Evolutionary conservation across 2,797 vertebrate genomes (phyloP).

Genomic region (Falco biarmicus): DNA sequence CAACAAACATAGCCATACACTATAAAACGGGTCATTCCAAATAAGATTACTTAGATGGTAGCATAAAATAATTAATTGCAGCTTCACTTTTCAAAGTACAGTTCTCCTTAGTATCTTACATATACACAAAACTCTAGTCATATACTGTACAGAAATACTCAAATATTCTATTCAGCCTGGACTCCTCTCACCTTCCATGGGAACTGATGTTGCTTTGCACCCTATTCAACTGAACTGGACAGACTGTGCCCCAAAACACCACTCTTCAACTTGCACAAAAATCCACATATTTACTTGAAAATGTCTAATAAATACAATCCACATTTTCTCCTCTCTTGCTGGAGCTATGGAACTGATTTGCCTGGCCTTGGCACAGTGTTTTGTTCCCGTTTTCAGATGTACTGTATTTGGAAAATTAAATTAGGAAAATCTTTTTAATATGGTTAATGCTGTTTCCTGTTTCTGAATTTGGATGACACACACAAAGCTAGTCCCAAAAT

Average conservation of each 20-base stretch:
- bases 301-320: background rate
- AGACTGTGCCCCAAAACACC: background rate
- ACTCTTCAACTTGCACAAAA: background rate
- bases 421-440: constrained; percentile 57
- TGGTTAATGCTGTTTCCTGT: constrained; percentile 28
- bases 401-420: constrained; percentile 39
- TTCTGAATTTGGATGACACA: constrained; percentile 36
- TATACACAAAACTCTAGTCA: background rate
- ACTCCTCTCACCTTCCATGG: background rate
- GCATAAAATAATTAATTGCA: background rate
- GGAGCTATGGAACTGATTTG: constrained; percentile 29
- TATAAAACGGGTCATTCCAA: background rate
- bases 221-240: background rate
- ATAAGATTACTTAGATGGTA: background rate
- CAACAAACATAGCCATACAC: background rate
- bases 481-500: constrained; percentile 14
- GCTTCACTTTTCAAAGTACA: background rate
- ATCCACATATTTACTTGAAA: background rate
- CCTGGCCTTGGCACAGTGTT: constrained; percentile 6
- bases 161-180: background rate
- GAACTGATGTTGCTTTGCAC: background rate
- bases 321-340: constrained; percentile 14
- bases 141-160: background rate
- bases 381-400: constrained; percentile 32
- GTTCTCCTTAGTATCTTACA: background rate